Conservation (phyloP, 2,113 vertebrate species). For the Syngnathus typhle region DNA sequence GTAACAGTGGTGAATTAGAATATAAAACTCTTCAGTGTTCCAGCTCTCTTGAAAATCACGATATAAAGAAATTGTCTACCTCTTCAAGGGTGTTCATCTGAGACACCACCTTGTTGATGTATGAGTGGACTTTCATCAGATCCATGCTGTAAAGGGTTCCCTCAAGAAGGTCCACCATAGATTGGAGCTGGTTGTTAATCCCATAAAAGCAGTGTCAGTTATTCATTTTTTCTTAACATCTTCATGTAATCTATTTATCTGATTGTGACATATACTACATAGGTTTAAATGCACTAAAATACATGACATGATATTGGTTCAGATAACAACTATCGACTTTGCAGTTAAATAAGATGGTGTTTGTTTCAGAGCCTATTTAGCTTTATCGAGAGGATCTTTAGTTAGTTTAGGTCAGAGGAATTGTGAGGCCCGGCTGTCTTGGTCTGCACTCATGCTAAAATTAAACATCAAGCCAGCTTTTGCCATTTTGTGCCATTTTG, state of each 20-base stretch:
- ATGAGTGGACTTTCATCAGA: constrained; percentile 92
- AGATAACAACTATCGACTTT: constrained; percentile 31
- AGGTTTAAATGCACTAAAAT: constrained; percentile 14
- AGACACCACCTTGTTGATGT: constrained; percentile 85
- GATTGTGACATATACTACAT: constrained; percentile 5
- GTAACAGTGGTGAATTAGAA: background rate
- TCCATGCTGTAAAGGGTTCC: constrained; percentile 94
- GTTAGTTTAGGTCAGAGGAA: background rate
- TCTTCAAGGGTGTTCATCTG: constrained; percentile 94
- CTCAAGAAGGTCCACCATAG: constrained; percentile 92
- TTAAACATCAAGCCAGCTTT: no score
- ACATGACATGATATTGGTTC: constrained; percentile 11
- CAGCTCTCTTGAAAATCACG: background rate
- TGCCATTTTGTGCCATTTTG: no score
- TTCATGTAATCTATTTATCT: constrained; percentile 20
- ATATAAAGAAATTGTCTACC: constrained; percentile 63
- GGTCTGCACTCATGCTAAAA: no score
- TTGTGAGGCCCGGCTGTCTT: no score
- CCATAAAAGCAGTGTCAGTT: constrained; percentile 25
- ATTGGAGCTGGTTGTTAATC: constrained; percentile 78
- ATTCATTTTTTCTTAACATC: constrained; percentile 28
- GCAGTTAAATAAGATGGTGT: background rate
- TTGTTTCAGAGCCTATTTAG: constrained; percentile 4
- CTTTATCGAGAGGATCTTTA: constrained; percentile 12
- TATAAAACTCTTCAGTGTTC: background rate